Percentiles rank a stretch among this genome's conserved stretches.
Evolutionary conservation across 2,113 vertebrate species (phyloP).

Genomic region (Vimba vimba): DNA sequence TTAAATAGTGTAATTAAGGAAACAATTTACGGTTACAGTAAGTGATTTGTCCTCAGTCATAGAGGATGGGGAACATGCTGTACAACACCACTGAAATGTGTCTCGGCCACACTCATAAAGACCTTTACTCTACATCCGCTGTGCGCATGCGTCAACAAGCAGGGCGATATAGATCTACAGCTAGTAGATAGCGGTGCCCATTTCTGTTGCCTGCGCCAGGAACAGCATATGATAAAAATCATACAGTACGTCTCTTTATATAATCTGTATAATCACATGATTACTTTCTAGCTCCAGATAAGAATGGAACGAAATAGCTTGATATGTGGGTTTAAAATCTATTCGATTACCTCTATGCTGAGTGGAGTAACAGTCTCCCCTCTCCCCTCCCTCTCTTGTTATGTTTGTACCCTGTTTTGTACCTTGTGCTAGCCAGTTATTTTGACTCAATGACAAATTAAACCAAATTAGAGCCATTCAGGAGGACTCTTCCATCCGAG

Average conservation of each 20-base stretch:
- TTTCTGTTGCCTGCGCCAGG: background rate
- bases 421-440: conserved; percentile 58
- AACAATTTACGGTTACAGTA: background rate
- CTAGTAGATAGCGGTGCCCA: background rate
- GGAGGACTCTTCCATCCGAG: background rate
- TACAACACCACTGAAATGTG: background rate
- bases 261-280: too few species aligned
- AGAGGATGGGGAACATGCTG: background rate
- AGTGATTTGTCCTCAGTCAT: background rate
- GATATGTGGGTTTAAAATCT: background rate
- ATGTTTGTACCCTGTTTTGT: conserved; percentile 26
- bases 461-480: conserved; percentile 22
- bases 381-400: conserved; percentile 45
- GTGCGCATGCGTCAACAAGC: conserved; percentile 48
- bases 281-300: background rate
- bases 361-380: background rate
- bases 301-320: background rate
- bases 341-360: background rate
- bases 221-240: too few species aligned
- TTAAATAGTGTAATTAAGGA: background rate
- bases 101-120: background rate
- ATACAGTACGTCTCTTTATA: background rate
- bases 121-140: conserved; percentile 53
- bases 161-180: background rate
- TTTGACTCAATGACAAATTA: conserved; percentile 48